Percentiles rank a stretch among this genome's conserved stretches.
phyloP scores from a whole-genome alignment of 1,140 invertebrate genomes.

The Drosophila pruinosa region DNA sequence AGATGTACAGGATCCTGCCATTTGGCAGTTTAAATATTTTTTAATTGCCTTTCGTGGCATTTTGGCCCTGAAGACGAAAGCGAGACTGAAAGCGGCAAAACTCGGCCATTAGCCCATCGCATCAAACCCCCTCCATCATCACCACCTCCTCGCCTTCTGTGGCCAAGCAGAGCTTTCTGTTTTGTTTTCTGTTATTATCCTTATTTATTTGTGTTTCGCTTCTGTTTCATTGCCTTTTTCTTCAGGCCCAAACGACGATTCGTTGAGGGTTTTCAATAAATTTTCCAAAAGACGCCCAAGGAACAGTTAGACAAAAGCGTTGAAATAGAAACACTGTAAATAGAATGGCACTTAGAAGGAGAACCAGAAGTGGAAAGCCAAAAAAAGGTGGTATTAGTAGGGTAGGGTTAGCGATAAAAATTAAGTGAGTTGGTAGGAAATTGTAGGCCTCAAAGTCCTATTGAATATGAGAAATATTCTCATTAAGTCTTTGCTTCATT shows the following conservation, averaged over 20 bases:
- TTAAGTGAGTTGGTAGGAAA: neutral
- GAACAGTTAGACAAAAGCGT: constrained; percentile 31
- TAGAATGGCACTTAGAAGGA: neutral
- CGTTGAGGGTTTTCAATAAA: constrained; percentile 44
- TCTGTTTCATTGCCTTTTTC: constrained; percentile 50
- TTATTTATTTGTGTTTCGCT: constrained; percentile 65
- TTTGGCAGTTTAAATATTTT: constrained; percentile 77
- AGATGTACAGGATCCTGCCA: constrained; percentile 11
- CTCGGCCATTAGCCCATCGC: constrained; percentile 21
- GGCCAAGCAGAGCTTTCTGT: neutral
- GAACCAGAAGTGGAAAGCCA: neutral
- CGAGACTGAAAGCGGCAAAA: constrained; percentile 2
- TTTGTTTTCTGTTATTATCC: constrained; percentile 45
- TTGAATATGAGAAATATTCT: neutral
- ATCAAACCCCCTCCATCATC: neutral
- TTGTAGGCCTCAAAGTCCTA: neutral
- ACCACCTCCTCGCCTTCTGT: constrained; percentile 12
- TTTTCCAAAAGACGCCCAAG: constrained; percentile 23
- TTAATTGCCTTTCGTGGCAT: constrained; percentile 67
- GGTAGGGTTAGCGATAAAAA: neutral
- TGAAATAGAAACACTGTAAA: constrained; percentile 19
- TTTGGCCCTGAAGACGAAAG: constrained; percentile 9
- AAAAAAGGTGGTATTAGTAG: neutral
- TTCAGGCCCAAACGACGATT: neutral
- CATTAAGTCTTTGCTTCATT: no score